These are phyloP conservation scores for Phenganax subtilis DNA, from an alignment of 92 coral and sea anemone genomes.

Conservation along the genomic window DNA sequence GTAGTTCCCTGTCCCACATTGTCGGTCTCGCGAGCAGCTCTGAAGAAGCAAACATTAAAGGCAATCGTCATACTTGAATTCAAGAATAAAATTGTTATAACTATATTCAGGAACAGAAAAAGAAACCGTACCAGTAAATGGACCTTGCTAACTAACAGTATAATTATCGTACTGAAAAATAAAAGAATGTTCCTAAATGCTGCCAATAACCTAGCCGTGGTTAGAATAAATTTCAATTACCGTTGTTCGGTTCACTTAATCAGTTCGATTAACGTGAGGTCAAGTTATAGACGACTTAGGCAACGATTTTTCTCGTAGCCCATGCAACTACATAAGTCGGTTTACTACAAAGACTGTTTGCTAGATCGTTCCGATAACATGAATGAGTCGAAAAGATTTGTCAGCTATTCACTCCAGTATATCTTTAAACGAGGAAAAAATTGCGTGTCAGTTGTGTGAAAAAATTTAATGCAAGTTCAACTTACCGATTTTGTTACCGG, in stretches of 20 bases:
- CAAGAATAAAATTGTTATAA: background rate
- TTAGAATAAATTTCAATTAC: too few relatives aligned
- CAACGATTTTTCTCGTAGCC: background rate
- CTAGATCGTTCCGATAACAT: too few relatives aligned
- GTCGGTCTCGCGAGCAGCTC: conserved; percentile 74
- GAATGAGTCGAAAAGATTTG: too few relatives aligned
- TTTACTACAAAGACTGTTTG: too few relatives aligned
- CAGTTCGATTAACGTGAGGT: background rate
- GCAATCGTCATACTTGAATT: background rate
- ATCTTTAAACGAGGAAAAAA: too few relatives aligned
- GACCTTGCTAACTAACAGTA: too few relatives aligned
- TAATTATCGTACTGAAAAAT: too few relatives aligned
- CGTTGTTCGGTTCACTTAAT: background rate
- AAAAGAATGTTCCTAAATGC: too few relatives aligned
- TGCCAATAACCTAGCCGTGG: too few relatives aligned
- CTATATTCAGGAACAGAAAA: background rate
- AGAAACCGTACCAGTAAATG: background rate
- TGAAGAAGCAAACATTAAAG: conserved; percentile 24
- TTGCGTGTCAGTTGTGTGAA: too few relatives aligned
- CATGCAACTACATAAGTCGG: too few relatives aligned
- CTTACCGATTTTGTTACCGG: conserved; percentile 22
- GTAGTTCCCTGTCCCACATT: conserved; percentile 64
- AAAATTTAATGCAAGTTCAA: background rate
- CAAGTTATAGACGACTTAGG: background rate
- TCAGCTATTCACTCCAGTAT: too few relatives aligned